These are phyloP conservation scores for Melanotaenia duboulayi DNA, from an alignment of 2,113 vertebrate genomes.

Conservation along the genomic window DNA sequence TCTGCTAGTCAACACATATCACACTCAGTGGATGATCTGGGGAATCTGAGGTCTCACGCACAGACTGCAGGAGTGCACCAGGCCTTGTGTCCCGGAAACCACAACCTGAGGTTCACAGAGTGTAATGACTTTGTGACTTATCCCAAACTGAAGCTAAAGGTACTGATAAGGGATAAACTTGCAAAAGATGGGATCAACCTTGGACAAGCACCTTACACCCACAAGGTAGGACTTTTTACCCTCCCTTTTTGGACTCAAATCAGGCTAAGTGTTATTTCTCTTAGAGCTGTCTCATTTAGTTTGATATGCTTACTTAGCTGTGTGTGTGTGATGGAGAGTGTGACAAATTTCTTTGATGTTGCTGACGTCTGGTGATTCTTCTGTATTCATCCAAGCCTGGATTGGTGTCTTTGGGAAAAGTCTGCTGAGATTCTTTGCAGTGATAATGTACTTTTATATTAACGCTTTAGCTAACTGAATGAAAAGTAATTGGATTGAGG, in stretches of 20 bases:
- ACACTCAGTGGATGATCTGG: slow-evolving; percentile 49
- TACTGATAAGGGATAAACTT: slow-evolving; percentile 95
- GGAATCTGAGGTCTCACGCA: slow-evolving; percentile 37
- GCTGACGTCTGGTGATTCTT: slow-evolving; percentile 36
- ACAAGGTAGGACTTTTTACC: slow-evolving; percentile 84
- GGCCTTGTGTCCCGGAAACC: slow-evolving; percentile 70
- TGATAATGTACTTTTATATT: background rate
- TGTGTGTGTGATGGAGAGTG: slow-evolving; percentile 40
- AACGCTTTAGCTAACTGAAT: background rate
- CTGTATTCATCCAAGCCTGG: background rate
- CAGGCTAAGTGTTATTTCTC: slow-evolving; percentile 8
- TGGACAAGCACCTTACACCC: slow-evolving; percentile 89
- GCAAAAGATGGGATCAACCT: slow-evolving; percentile 92
- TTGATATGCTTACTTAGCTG: slow-evolving; percentile 31
- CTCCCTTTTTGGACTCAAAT: background rate
- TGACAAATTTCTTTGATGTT: slow-evolving; percentile 61
- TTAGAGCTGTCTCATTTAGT: slow-evolving; percentile 36
- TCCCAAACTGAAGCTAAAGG: slow-evolving; percentile 93
- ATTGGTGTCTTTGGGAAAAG: slow-evolving; percentile 10
- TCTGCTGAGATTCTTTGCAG: background rate
- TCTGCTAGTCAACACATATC: slow-evolving; percentile 53
- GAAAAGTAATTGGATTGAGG: background rate
- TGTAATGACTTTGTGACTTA: slow-evolving; percentile 85
- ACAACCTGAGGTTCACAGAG: slow-evolving; percentile 68
- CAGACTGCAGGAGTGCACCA: slow-evolving; percentile 35